Conservation (phyloP, 2,113 vertebrate species). For the Malurus melanocephalus region DNA sequence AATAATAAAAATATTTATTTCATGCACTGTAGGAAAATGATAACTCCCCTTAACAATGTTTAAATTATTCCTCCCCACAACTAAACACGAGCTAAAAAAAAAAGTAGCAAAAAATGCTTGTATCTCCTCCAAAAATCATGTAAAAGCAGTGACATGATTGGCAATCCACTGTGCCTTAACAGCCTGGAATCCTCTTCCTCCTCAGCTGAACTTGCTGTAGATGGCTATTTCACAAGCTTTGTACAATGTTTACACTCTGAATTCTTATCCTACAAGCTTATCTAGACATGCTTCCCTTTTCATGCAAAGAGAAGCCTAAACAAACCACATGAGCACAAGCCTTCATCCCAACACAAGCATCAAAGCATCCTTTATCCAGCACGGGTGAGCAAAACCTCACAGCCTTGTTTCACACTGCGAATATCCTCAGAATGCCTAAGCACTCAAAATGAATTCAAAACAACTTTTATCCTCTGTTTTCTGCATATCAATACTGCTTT, state of each 20-base stretch:
- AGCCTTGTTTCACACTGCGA: not conserved
- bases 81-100: not conserved
- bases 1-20: conserved; percentile 4
- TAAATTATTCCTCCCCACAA: not conserved
- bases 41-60: not conserved
- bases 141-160: not conserved
- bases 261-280: not conserved
- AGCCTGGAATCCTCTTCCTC: not conserved
- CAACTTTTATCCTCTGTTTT: not conserved
- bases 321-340: not conserved
- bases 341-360: not conserved
- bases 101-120: not conserved
- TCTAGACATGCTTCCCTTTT: not conserved
- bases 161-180: not conserved
- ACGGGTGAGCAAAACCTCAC: not conserved
- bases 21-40: fast-evolving
- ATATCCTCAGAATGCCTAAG: not conserved
- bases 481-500: not conserved
- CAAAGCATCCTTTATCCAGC: not conserved
- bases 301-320: not conserved
- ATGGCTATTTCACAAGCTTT: not conserved
- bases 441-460: not conserved
- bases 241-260: not conserved
- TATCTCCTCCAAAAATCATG: not conserved
- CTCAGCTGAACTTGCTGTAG: not conserved